Conservation (phyloP, 2,113 vertebrate species). For the Perca flavescens region DNA sequence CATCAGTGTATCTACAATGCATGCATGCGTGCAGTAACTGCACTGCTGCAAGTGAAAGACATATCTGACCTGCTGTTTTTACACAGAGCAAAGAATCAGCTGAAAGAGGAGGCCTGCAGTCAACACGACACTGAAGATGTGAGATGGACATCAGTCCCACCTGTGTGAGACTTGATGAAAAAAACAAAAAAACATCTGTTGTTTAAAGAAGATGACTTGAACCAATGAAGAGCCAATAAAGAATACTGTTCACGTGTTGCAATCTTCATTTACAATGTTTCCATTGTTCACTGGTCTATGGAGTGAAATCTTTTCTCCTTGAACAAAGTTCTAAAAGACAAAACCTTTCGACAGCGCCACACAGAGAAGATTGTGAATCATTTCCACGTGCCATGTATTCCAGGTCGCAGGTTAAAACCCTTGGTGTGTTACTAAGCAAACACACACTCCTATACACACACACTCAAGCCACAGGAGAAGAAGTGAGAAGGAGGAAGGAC, state of each 20-base stretch:
- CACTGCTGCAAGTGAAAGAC: too few relatives aligned
- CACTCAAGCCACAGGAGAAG: conserved; percentile 66
- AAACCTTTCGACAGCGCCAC: conserved; percentile 74
- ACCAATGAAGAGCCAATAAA: background rate
- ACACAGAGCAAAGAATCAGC: too few relatives aligned
- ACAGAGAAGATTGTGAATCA: conserved; percentile 80
- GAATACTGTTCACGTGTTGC: background rate
- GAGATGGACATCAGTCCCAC: too few relatives aligned
- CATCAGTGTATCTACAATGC: background rate
- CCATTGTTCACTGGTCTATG: background rate
- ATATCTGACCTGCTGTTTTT: too few relatives aligned
- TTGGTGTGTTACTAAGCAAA: conserved; percentile 62
- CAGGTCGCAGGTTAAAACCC: conserved; percentile 76
- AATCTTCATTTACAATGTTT: background rate
- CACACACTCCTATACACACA: conserved; percentile 26
- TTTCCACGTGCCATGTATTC: conserved; percentile 69
- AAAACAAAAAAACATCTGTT: too few relatives aligned
- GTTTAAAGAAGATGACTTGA: background rate
- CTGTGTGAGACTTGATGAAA: too few relatives aligned
- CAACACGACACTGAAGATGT: too few relatives aligned
- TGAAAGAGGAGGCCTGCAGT: too few relatives aligned
- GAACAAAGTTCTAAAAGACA: conserved; percentile 80
- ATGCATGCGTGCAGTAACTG: too few relatives aligned
- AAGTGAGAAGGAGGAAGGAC: conserved; percentile 61
- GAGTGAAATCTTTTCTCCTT: conserved; percentile 74